Evolutionary conservation across 2,797 vertebrate species (phyloP).

Genomic region (Lophura swinhoii): DNA sequence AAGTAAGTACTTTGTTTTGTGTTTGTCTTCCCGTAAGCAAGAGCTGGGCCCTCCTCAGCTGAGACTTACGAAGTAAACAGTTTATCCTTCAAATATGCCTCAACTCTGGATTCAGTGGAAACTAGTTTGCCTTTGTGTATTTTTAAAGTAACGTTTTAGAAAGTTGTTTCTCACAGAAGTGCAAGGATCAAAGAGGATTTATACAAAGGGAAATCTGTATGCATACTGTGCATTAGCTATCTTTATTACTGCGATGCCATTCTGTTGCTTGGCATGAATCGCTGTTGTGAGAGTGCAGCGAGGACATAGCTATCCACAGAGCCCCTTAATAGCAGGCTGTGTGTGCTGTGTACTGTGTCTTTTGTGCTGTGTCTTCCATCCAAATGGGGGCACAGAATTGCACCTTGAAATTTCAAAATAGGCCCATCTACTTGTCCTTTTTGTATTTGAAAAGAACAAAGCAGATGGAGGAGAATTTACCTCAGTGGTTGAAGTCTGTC

Average conservation of each 20-base stretch:
- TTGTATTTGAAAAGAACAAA: neutral
- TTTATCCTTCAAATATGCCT: neutral
- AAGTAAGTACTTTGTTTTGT: neutral
- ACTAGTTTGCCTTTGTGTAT: neutral
- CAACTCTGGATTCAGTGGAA: neutral
- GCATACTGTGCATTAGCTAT: neutral
- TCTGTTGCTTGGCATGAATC: neutral
- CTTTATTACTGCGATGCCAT: neutral
- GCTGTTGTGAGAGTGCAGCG: neutral
- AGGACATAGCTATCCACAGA: too few species aligned
- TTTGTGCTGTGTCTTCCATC: neutral
- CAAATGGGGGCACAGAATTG: neutral
- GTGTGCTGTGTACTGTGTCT: neutral
- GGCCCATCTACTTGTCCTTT: neutral
- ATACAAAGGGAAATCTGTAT: fast-evolving
- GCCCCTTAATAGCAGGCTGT: neutral
- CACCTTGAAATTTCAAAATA: neutral
- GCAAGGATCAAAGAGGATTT: neutral
- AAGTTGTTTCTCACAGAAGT: neutral
- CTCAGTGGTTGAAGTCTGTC: neutral
- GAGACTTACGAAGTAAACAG: neutral
- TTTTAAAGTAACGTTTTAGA: neutral
- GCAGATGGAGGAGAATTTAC: neutral
- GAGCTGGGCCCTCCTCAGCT: neutral
- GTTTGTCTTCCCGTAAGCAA: neutral